A percentile compares a stretch with the other conserved stretches of the same genome.
phyloP scores from a whole-genome alignment of 2,113 vertebrate genomes.

The Pan troglodytes region NHGRI_mPanTro3-v2.1_pri NC_072412.2:94756501-94757000 shows the following conservation, averaged over 20 bases:
- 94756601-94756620: neutral
- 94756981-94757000: neutral
- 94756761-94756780: neutral
- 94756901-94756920: neutral
- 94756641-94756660: neutral
- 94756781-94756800: neutral
- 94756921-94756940: neutral
- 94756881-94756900: neutral
- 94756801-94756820: neutral
- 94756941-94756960: neutral
- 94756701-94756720: neutral
- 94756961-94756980: neutral
- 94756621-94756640: neutral
- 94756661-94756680: neutral
- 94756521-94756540: neutral
- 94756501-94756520: neutral
- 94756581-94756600: neutral
- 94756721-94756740: neutral
- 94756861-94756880: neutral
- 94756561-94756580: neutral
- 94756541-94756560: neutral
- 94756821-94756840: neutral
- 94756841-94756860: neutral
- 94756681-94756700: neutral
- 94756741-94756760: neutral